Conservation (phyloP, 2,113 vertebrate genomes). For the Cephalopholis sonnerati region DNA sequence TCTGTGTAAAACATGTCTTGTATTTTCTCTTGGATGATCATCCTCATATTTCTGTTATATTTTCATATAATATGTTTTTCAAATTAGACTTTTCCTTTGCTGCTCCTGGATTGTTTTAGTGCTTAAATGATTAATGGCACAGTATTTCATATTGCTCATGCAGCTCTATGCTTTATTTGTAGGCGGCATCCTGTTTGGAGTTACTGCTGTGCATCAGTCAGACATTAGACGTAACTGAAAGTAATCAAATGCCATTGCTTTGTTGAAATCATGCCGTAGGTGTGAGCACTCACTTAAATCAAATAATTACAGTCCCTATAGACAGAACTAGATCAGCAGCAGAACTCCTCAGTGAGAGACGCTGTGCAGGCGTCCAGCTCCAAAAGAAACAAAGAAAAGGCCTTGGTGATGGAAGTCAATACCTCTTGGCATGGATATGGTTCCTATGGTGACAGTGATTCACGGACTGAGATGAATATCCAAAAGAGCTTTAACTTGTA, state of each 20-base stretch:
- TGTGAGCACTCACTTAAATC: not conserved
- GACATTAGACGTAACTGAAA: not conserved
- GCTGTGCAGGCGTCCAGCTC: not conserved
- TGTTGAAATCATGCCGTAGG: not conserved
- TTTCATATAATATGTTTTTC: not conserved
- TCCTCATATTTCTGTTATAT: not conserved
- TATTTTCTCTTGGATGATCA: not conserved
- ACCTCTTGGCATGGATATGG: not conserved
- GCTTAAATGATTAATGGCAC: not conserved
- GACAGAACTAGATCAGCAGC: not conserved
- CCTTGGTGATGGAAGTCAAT: slow-evolving; percentile 3
- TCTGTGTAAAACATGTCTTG: too few relatives aligned
- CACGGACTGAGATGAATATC: slow-evolving; percentile 11
- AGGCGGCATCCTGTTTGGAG: not conserved
- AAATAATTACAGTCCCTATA: not conserved
- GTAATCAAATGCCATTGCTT: not conserved
- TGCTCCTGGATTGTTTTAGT: not conserved
- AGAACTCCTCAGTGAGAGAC: not conserved
- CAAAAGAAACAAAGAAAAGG: not conserved
- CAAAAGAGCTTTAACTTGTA: not conserved
- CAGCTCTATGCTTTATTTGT: not conserved
- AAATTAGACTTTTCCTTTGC: not conserved
- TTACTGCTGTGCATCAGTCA: not conserved
- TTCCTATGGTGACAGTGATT: slow-evolving; percentile 48
- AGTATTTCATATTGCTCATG: not conserved